phyloP scores from a whole-genome alignment of 2,797 vertebrate genomes.

The Acipenser ruthenus region DNA sequence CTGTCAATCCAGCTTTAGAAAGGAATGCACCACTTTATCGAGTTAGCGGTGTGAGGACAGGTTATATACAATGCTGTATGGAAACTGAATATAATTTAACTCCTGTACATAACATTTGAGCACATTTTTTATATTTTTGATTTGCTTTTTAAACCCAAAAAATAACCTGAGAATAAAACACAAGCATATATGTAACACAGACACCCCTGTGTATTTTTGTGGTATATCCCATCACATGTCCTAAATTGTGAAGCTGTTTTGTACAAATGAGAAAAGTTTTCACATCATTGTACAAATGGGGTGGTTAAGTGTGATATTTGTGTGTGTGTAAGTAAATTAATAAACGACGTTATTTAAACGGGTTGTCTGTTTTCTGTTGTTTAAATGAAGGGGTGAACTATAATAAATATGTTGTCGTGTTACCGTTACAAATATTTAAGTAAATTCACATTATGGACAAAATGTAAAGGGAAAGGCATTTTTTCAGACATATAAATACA shows the following conservation, averaged over 20 bases:
- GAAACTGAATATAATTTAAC: not conserved
- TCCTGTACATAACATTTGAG: not conserved
- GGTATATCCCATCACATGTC: not conserved
- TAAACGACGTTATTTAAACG: not conserved
- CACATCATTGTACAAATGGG: not conserved
- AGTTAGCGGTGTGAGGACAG: constrained; percentile 8
- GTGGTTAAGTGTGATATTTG: not conserved
- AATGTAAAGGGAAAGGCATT: too few species aligned
- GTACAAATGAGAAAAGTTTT: not conserved
- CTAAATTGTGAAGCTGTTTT: not conserved
- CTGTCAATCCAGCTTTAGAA: constrained; percentile 30
- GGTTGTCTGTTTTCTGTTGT: not conserved
- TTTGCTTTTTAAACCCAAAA: not conserved
- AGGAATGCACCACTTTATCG: constrained; percentile 52
- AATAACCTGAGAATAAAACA: not conserved
- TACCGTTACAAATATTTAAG: not conserved
- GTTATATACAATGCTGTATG: not conserved
- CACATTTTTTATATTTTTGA: not conserved
- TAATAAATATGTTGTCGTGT: not conserved
- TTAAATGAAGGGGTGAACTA: not conserved
- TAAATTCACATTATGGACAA: too few species aligned
- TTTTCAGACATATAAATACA: too few species aligned
- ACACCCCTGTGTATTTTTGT: not conserved
- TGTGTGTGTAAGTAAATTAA: not conserved
- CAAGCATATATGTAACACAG: not conserved